A percentile compares a stretch with the other conserved stretches of the same genome.
phyloP scores from a whole-genome alignment of 2,888 invertebrate genomes.

The Rhagonycha lutea region DNA sequence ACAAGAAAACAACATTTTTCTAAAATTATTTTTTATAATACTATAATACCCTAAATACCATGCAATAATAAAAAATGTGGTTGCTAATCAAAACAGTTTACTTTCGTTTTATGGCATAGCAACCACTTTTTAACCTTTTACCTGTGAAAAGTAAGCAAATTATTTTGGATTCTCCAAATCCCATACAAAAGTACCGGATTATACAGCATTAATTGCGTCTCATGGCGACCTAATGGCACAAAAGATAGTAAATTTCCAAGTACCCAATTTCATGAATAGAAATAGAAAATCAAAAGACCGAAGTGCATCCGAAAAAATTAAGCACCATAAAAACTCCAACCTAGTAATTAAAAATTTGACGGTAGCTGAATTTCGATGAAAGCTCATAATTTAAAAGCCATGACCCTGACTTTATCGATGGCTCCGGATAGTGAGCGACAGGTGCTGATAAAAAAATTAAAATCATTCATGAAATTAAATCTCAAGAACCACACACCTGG shows the following conservation, averaged over 20 bases:
- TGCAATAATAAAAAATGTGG: not conserved
- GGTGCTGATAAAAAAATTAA: not conserved
- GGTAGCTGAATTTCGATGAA: not conserved
- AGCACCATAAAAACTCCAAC: not conserved
- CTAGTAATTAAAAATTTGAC: not conserved
- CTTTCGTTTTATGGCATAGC: too few species aligned
- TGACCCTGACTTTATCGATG: not conserved
- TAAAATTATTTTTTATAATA: too few species aligned
- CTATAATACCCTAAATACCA: not conserved
- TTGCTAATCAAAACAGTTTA: not conserved
- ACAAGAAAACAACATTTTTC: not conserved
- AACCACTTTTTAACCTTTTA: not conserved
- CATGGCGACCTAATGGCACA: not conserved
- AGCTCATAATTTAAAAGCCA: not conserved
- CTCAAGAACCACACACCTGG: not conserved
- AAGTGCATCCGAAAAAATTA: not conserved
- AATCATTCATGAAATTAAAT: not conserved
- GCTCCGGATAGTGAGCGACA: not conserved
- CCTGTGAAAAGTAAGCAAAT: not conserved
- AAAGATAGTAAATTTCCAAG: not conserved
- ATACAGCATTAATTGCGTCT: too few species aligned
- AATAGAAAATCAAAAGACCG: too few species aligned
- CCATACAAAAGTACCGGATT: too few species aligned
- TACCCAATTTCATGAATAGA: not conserved
- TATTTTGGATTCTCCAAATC: not conserved